Evolutionary conservation across 1,140 invertebrate genomes (phyloP).

Genomic region (Helicoverpa armigera): DNA sequence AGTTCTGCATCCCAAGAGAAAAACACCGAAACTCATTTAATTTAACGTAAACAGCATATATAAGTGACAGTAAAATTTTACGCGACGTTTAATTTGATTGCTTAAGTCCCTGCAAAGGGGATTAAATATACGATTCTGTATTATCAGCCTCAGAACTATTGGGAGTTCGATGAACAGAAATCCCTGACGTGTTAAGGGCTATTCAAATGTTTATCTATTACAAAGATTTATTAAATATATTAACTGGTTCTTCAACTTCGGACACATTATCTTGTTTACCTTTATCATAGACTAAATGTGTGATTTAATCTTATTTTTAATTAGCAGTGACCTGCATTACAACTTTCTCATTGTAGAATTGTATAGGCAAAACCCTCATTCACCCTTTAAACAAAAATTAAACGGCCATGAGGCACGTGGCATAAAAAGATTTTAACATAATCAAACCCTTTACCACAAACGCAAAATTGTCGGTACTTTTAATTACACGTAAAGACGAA

Average conservation of each 20-base stretch:
- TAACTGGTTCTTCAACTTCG: too few relatives aligned
- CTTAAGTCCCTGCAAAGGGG: neutral
- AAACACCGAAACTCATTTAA: slow-evolving; percentile 14
- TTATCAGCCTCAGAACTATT: slow-evolving; percentile 2
- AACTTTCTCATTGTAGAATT: neutral
- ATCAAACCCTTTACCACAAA: neutral
- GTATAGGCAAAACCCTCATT: too few relatives aligned
- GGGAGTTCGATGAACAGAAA: slow-evolving; percentile 14
- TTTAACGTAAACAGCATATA: slow-evolving; percentile 9
- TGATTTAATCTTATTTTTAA: too few relatives aligned
- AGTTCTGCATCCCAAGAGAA: neutral
- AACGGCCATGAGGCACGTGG: neutral
- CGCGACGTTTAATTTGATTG: slow-evolving; percentile 21
- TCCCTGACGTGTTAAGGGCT: slow-evolving; percentile 1
- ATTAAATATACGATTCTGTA: slow-evolving; percentile 8
- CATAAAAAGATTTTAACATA: slow-evolving; percentile 14
- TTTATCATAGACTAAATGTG: too few relatives aligned
- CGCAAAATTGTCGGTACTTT: slow-evolving; percentile 21
- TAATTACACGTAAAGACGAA: slow-evolving; percentile 41
- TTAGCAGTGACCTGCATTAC: neutral
- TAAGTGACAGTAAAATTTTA: slow-evolving; percentile 11
- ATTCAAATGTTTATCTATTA: neutral
- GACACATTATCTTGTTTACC: too few relatives aligned
- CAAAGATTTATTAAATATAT: neutral
- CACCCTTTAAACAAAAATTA: slow-evolving; percentile 8